A percentile compares a stretch with the other conserved stretches of the same genome.
Evolutionary conservation across 2,888 invertebrate species (phyloP).

Genomic region (Mechanitis mazaeus): DNA sequence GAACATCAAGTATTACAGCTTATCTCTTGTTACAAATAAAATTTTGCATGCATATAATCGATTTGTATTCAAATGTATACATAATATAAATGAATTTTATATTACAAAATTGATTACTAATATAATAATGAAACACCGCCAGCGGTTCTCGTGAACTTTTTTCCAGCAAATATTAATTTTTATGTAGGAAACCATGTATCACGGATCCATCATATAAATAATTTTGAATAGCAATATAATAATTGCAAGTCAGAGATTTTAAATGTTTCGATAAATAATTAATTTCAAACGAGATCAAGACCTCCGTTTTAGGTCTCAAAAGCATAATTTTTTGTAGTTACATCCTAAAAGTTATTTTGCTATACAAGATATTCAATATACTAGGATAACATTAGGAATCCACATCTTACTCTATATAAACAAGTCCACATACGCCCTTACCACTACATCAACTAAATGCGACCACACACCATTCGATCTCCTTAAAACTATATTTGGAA

Average conservation of each 20-base stretch:
- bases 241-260: conserved; percentile 47
- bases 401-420: conserved; percentile 75
- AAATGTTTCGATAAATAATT: conserved; percentile 38
- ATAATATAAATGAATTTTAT: conserved; percentile 36
- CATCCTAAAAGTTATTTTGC: conserved; percentile 58
- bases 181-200: conserved; percentile 15
- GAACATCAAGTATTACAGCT: conserved; percentile 16
- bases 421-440: conserved; percentile 69
- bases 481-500: conserved; percentile 70
- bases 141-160: conserved; percentile 45
- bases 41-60: conserved; percentile 22
- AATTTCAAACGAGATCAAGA: conserved; percentile 62
- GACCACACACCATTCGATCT: conserved; percentile 59
- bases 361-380: conserved; percentile 69
- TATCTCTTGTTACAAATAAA: conserved; percentile 13
- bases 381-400: conserved; percentile 70
- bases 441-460: conserved; percentile 66
- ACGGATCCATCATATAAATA: conserved; percentile 23
- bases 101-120: conserved; percentile 30
- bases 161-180: conserved; percentile 13
- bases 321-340: conserved; percentile 54
- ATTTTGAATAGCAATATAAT: conserved; percentile 29
- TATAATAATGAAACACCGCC: conserved; percentile 49
- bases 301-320: conserved; percentile 49
- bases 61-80: conserved; percentile 31